Conservation (phyloP, 2,888 invertebrate genomes). For the Xanthorhoe spadicearia region DNA sequence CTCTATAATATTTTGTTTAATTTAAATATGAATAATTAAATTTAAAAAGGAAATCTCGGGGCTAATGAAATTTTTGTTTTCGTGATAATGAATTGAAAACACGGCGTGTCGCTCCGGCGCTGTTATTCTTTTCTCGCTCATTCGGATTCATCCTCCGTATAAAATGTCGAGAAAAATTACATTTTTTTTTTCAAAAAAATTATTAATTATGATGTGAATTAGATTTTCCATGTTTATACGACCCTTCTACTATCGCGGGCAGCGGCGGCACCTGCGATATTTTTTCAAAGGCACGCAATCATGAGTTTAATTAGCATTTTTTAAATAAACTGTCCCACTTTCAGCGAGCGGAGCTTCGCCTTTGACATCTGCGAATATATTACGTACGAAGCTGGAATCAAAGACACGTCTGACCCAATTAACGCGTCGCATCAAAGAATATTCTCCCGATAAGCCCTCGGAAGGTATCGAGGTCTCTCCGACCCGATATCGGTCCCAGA, state of each 20-base stretch:
- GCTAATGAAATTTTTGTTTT: conserved; percentile 85
- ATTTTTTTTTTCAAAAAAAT: conserved; percentile 62
- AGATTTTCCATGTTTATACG: conserved; percentile 71
- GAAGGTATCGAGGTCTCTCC: conserved; percentile 6
- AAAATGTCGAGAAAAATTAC: conserved; percentile 61
- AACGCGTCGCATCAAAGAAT: conserved; percentile 23
- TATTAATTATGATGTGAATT: conserved; percentile 74
- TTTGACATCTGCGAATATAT: conserved; percentile 40
- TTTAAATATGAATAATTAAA: conserved; percentile 85
- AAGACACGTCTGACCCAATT: conserved; percentile 35
- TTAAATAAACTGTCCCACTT: conserved; percentile 49
- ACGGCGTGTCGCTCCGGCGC: conserved; percentile 69
- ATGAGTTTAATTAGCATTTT: conserved; percentile 58
- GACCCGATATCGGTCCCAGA: conserved; percentile 50
- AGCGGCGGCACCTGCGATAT: conserved; percentile 52
- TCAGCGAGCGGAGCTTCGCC: conserved; percentile 31
- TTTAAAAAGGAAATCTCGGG: conserved; percentile 83
- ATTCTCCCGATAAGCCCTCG: conserved; percentile 28
- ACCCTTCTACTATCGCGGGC: conserved; percentile 62
- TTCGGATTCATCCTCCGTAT: conserved; percentile 77
- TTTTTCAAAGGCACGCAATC: conserved; percentile 58
- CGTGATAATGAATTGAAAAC: conserved; percentile 85
- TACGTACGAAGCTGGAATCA: conserved; percentile 34
- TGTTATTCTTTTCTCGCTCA: conserved; percentile 82
- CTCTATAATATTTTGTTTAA: conserved; percentile 85